phyloP scores from a whole-genome alignment of 2,113 vertebrate species.

The Solenodon paradoxus region DNA sequence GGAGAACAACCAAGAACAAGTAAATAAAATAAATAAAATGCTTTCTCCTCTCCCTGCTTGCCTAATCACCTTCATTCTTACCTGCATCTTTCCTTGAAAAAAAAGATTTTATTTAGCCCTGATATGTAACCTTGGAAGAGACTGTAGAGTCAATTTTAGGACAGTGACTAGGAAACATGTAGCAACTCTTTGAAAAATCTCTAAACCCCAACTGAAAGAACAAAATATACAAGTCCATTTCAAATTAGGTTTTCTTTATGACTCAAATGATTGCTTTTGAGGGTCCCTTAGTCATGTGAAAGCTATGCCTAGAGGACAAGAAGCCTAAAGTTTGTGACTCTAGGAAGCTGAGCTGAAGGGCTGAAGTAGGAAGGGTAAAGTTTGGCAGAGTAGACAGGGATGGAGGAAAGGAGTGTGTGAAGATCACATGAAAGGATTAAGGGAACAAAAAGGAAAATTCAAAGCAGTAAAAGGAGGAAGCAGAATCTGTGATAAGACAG shows the following conservation, averaged over 20 bases:
- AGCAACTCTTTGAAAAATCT: not conserved
- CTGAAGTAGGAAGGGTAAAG: not conserved
- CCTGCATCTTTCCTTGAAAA: too few species aligned
- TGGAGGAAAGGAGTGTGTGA: not conserved
- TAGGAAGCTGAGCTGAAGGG: not conserved
- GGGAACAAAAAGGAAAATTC: not conserved
- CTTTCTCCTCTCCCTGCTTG: too few species aligned
- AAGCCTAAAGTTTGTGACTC: too few species aligned
- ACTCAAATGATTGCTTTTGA: not conserved
- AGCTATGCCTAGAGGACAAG: too few species aligned
- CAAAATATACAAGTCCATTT: not conserved
- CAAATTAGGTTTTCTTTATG: not conserved
- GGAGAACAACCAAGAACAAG: too few species aligned
- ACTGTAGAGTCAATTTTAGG: not conserved
- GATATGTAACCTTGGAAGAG: not conserved
- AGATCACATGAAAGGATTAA: too few species aligned
- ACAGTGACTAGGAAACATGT: not conserved
- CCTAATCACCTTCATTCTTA: too few species aligned
- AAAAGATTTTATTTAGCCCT: not conserved
- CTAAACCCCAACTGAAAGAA: not conserved
- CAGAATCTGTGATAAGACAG: not conserved
- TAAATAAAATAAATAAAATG: too few species aligned
- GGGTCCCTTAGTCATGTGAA: not conserved
- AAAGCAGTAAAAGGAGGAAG: not conserved
- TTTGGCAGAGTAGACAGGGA: not conserved